Conservation (phyloP, 2,113 vertebrate species). For the Nycticorax nycticorax region DNA sequence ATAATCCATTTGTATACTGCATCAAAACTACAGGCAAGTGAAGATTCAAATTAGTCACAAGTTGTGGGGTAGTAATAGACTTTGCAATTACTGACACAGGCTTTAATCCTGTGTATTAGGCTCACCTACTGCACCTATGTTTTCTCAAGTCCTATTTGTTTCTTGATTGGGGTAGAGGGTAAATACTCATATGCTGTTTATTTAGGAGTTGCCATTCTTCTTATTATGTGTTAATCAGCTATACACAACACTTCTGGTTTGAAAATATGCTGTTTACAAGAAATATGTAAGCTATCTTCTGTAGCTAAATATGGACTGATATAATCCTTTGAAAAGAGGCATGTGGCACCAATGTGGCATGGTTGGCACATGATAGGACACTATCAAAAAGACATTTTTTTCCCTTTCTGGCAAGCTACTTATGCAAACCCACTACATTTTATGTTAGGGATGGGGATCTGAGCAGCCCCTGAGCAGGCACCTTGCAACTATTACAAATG, state of each 20-base stretch:
- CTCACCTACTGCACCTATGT: not conserved
- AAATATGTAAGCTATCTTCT: constrained; percentile 42
- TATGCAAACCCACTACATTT: not conserved
- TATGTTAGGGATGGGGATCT: not conserved
- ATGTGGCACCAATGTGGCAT: constrained; percentile 33
- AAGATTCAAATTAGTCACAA: not conserved
- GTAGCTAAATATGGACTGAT: constrained; percentile 38
- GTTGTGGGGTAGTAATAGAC: not conserved
- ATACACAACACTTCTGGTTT: constrained; percentile 52
- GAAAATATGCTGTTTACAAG: constrained; percentile 63
- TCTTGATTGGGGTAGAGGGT: not conserved
- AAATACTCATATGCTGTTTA: constrained; percentile 31
- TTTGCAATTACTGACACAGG: not conserved
- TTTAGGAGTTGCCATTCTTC: constrained; percentile 13
- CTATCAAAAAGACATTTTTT: not conserved
- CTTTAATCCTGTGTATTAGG: not conserved
- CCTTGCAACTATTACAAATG: not conserved
- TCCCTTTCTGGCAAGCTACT: not conserved
- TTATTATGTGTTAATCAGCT: constrained; percentile 50
- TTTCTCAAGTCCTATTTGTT: not conserved
- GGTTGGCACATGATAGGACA: not conserved
- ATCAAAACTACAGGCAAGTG: not conserved
- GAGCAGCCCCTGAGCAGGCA: not conserved
- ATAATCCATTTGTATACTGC: accelerated
- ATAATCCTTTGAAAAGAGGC: constrained; percentile 35